Base-by-base conservation (phyloP, 2,888 invertebrate species). In the Stenurella melanura region DNA sequence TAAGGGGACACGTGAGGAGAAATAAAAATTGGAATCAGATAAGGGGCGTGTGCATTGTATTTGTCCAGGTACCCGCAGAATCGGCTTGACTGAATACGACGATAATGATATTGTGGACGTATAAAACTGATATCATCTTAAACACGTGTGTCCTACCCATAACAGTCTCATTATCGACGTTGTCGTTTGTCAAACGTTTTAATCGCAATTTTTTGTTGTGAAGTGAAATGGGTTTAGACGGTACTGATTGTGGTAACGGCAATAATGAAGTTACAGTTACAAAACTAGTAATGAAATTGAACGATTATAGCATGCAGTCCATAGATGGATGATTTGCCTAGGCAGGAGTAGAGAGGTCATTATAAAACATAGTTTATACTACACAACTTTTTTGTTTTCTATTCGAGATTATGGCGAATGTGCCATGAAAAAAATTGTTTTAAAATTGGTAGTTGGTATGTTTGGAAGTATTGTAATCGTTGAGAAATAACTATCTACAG, bases 51-150 rank as follows among this genome's bases (percentile, higher is more conserved):
- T 77, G 83, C 78, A 82, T 84, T 85, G 84, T 84, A 80, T 83
- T 84, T 82, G 82, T 82, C 84, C 84, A 84, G 84, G 84, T 85
- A 85, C 85, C 85, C 84, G 85, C 84, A 85, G 82, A 83, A 81
- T 83, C 80, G 80, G 72, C 75, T 76, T 78, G 78, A 78, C 75
- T 79, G 78, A 78, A 81, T 77, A 72, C 74, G 75, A 42, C 78
- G 78, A 73, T 79, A 79, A 78, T 76, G 82, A 83, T 81, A 82
- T 79, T 78, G 79, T 78, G 74, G 75, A 76, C 75, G 71, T 71
- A 50, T 75, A 69, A 71, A 74, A 74, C 74, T 78, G 82, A 83
- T 82, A 80, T 76, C 76, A 82, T 82, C 82, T 78, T 74, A 73
- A 82, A 80, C 83, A 82, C 83, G 82, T 83, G 83, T 77, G 77